Base-by-base conservation (phyloP, 2,113 vertebrate species). In the Oceanites oceanicus region DNA sequence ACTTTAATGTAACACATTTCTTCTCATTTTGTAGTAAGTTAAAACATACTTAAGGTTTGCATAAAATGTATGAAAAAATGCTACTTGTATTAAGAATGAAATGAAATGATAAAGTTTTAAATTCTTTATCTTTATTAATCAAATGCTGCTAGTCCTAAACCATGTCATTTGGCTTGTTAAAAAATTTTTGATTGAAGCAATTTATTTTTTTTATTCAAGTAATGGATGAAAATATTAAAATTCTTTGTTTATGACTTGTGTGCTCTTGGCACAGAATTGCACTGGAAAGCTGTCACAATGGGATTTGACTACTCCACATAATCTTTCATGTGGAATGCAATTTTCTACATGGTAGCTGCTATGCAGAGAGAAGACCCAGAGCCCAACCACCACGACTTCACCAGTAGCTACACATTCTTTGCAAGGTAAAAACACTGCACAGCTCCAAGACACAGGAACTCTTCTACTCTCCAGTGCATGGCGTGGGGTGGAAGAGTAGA, bases 1-100 rank as follows among this genome's bases (percentile, higher is more conserved):
- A 98, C 97, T 98, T 98, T 97, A 97, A 98, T 96, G 97, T 97
- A 98, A 98, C 97, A 98, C 97, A 97, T 98, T 98, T 98, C 96
- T 97, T 98, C 97, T 97, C 95, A 97, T 97, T 98, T 98, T 97
- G 88, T 94, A 97, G 94, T 86, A 97, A 96, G 95, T 98, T 98
- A 98, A 98, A 98, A 97, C 92, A 97, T 96, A 97, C 59, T 96
- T 98, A 95, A 88, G 86, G 94, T 94, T 97, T 97, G 86, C 95
- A 97, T 95, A 97, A 98, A 98, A 97, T 59, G 85, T 86, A 98
- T 92, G 95, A 97, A 97, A 98, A 98, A 98, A 96, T 83, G 84
- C 79, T 93, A 97, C 94, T 87, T 95, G 59, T 95, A 94, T 97
- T 97, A 96, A 98, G 98, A 98, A 97, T 88, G 23, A 97, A 98